Percentiles rank a stretch among this genome's conserved stretches.
phyloP scores from a whole-genome alignment of 2,113 vertebrate genomes.

The Martes martes region DNA sequence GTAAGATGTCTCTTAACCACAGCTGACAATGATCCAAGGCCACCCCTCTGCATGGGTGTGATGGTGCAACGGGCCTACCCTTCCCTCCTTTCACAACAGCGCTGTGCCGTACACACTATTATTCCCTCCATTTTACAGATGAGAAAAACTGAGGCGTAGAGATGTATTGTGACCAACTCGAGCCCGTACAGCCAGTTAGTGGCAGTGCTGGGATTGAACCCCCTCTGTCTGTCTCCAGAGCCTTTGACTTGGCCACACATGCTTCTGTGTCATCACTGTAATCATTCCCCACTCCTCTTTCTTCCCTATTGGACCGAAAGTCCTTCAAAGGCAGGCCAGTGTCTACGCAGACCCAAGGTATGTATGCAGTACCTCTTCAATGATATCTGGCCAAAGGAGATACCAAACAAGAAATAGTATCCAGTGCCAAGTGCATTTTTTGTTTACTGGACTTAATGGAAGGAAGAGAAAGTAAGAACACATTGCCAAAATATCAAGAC shows the following conservation, averaged over 20 bases:
- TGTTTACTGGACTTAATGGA: not conserved
- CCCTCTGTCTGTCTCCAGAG: not conserved
- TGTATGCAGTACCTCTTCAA: accelerated
- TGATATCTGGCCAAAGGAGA: not conserved
- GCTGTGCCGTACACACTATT: not conserved
- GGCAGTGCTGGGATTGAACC: not conserved
- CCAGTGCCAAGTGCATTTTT: not conserved
- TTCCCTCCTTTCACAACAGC: not conserved
- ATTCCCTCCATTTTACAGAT: not conserved
- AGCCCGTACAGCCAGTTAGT: not conserved
- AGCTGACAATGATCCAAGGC: not conserved
- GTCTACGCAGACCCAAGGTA: accelerated
- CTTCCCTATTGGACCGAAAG: not conserved
- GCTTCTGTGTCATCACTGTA: accelerated
- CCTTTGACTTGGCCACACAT: accelerated
- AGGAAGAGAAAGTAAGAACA: not conserved
- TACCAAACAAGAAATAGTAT: not conserved
- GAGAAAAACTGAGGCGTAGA: not conserved
- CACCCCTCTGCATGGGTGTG: not conserved
- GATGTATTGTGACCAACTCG: accelerated
- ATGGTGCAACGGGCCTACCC: no score
- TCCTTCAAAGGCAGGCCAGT: not conserved
- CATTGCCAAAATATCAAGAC: not conserved
- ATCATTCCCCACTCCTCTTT: no score
- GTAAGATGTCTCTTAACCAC: not conserved